Evolutionary conservation across 1,140 invertebrate genomes (phyloP).

Genomic region (Aricia agestis): DNA sequence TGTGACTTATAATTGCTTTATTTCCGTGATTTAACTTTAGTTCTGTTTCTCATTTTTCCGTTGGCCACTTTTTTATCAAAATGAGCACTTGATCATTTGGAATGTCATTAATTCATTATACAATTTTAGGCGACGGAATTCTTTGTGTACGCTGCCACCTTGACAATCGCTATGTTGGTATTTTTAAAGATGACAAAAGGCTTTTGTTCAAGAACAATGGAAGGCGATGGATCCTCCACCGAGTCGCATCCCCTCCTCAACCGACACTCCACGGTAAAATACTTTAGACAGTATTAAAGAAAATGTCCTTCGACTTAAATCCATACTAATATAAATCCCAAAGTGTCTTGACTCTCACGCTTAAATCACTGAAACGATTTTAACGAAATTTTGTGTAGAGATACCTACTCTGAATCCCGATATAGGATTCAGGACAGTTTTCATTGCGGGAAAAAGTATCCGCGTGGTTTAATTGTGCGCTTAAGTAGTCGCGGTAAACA

Average conservation of each 20-base stretch:
- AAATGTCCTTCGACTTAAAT: too few relatives aligned
- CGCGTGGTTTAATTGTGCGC: too few relatives aligned
- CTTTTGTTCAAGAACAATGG: slow-evolving; percentile 49
- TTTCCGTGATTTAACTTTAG: too few relatives aligned
- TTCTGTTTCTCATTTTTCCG: neutral
- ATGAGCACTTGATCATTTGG: neutral
- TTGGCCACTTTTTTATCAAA: too few relatives aligned
- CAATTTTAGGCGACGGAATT: slow-evolving; percentile 55
- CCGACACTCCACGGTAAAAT: slow-evolving; percentile 51
- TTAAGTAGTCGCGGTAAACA: too few relatives aligned
- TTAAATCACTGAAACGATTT: too few relatives aligned
- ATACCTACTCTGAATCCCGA: too few relatives aligned
- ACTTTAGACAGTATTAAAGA: neutral
- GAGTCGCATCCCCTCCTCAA: slow-evolving; percentile 57
- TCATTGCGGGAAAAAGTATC: too few relatives aligned
- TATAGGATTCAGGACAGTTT: too few relatives aligned
- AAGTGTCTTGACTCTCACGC: neutral
- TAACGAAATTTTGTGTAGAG: too few relatives aligned
- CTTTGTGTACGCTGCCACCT: slow-evolving; percentile 54
- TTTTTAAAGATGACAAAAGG: slow-evolving; percentile 55
- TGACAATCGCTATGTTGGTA: slow-evolving; percentile 54
- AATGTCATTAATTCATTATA: neutral
- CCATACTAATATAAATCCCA: too few relatives aligned
- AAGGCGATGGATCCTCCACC: slow-evolving; percentile 55
- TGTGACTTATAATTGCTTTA: too few relatives aligned